phyloP scores from a whole-genome alignment of 2,797 vertebrate species.

The Novumbra hubbsi region DNA sequence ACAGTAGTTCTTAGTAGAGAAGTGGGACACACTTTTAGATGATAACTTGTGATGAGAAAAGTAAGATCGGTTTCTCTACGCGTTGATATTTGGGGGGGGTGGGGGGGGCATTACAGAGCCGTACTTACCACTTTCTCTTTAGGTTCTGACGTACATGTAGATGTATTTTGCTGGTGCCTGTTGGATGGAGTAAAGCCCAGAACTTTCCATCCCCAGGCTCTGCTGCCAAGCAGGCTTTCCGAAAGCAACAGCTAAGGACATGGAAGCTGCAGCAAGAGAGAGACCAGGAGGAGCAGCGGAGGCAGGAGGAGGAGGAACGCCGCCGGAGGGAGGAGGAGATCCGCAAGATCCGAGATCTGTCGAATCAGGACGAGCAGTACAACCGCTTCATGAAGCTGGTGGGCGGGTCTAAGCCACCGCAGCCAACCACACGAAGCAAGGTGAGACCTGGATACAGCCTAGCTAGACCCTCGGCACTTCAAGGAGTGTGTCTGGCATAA shows the following conservation, averaged over 20 bases:
- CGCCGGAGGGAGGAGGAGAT: constrained; percentile 95
- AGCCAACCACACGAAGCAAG: constrained; percentile 73
- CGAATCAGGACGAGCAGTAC: constrained; percentile 98
- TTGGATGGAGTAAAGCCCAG: neutral
- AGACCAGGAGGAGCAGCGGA: constrained; percentile 79
- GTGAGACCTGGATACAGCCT: constrained; percentile 53
- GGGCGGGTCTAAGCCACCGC: constrained; percentile 77
- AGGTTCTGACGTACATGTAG: neutral
- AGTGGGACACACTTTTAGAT: too few relatives aligned
- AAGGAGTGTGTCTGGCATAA: neutral
- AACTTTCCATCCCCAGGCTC: constrained; percentile 44
- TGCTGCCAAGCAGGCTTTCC: constrained; percentile 80
- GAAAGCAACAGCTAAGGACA: constrained; percentile 88
- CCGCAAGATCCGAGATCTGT: constrained; percentile 90
- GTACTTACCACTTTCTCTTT: neutral
- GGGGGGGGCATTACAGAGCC: too few relatives aligned
- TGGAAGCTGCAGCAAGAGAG: constrained; percentile 71
- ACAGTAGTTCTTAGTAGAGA: too few relatives aligned
- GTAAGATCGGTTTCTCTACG: too few relatives aligned
- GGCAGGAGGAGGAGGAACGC: constrained; percentile 88
- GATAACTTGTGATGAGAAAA: too few relatives aligned
- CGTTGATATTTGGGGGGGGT: too few relatives aligned
- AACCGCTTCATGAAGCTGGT: constrained; percentile 99
- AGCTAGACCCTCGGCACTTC: neutral
- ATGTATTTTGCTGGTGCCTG: neutral